phyloP scores from a whole-genome alignment of 2,797 vertebrate species.

The Pangasius djambal region DNA sequence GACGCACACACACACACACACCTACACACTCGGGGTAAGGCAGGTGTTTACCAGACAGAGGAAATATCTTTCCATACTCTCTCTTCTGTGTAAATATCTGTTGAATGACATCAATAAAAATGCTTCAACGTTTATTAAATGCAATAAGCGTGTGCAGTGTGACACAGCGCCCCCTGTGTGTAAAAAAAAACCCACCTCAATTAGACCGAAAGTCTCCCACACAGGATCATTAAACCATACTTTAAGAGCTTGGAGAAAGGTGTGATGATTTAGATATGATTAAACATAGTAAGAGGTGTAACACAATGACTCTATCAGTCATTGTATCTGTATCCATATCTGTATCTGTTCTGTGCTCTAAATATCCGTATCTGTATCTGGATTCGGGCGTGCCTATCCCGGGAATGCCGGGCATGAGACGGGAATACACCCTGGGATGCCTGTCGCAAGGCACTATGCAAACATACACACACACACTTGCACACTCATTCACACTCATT shows the following conservation, averaged over 20 bases:
- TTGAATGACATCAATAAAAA: conserved; percentile 17
- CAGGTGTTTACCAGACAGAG: conserved; percentile 32
- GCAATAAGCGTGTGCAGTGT: not conserved
- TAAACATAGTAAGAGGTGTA: not conserved
- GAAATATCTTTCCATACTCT: conserved; percentile 51
- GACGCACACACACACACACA: conserved; percentile 33
- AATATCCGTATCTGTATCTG: too few species aligned
- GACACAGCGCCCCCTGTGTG: conserved; percentile 16
- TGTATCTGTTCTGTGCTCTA: too few species aligned
- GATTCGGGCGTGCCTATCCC: not conserved
- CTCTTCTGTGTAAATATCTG: not conserved
- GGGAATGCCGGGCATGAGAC: not conserved
- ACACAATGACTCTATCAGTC: not conserved
- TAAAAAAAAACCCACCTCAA: not conserved
- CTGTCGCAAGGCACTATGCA: not conserved
- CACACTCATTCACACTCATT: not conserved
- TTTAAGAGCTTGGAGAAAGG: not conserved
- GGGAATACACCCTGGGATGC: not conserved
- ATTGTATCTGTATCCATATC: not conserved
- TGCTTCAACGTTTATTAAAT: not conserved
- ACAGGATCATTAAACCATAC: not conserved
- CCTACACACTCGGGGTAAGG: conserved; percentile 1
- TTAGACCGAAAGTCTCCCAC: not conserved
- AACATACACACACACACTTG: not conserved
- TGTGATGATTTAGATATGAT: not conserved